A percentile compares a stretch with the other conserved stretches of the same genome.
Evolutionary conservation across 2,888 invertebrate genomes (phyloP).

Genomic region (Pasiphila rectangulata): DNA sequence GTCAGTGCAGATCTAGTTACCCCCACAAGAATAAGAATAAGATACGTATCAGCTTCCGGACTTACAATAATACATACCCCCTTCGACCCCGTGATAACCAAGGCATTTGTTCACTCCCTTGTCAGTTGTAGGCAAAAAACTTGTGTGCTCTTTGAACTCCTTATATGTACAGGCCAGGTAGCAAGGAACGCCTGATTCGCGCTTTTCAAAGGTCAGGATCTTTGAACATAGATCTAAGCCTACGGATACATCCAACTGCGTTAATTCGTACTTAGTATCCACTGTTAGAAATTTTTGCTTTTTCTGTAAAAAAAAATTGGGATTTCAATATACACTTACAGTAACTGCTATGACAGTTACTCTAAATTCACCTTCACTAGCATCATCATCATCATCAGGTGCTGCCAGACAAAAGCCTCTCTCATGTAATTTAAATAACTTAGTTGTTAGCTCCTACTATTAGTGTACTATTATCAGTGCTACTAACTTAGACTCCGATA

Average conservation of each 20-base stretch:
- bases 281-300: not conserved
- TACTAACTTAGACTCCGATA: no score
- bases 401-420: no score
- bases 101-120: not conserved
- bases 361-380: no score
- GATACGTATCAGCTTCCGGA: no score
- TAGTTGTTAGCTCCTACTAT: no score
- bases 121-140: not conserved
- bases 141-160: not conserved
- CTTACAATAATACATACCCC: not conserved
- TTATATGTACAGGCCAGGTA: not conserved
- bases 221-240: not conserved
- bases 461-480: no score
- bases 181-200: not conserved
- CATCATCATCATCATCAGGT: no score
- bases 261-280: not conserved
- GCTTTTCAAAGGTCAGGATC: not conserved
- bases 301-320: not conserved
- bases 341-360: no score
- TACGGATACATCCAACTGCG: not conserved
- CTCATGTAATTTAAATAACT: no score
- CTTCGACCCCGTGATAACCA: not conserved
- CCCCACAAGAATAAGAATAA: no score
- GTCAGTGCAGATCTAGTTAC: no score
- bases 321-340: no score